Percentiles rank a stretch among this genome's conserved stretches.
Evolutionary conservation across 2,888 invertebrate genomes (phyloP).

Genomic region (Papilio elwesi): DNA sequence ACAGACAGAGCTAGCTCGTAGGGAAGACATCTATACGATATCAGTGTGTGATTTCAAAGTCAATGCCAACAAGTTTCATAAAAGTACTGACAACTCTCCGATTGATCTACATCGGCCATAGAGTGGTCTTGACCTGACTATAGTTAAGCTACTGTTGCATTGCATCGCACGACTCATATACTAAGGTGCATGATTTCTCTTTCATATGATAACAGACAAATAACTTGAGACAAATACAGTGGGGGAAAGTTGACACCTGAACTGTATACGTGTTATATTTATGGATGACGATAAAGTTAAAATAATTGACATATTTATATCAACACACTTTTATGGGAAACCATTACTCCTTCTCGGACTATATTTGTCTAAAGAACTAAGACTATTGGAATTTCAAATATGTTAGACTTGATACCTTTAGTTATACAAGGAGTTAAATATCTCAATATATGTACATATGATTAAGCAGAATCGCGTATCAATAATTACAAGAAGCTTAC

Average conservation of each 20-base stretch:
- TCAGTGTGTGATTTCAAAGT: not conserved
- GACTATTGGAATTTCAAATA: not conserved
- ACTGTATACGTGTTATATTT: too few species aligned
- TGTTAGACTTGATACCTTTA: not conserved
- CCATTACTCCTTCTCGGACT: not conserved
- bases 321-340: constrained; percentile 8
- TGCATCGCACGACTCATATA: not conserved
- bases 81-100: not conserved
- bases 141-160: not conserved
- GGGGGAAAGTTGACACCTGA: too few species aligned
- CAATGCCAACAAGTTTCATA: constrained; percentile 9
- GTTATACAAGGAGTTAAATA: not conserved
- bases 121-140: not conserved
- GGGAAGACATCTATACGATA: not conserved
- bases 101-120: not conserved
- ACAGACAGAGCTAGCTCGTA: not conserved
- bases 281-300: too few species aligned
- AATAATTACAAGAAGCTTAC: not conserved
- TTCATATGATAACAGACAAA: not conserved
- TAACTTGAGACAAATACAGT: too few species aligned
- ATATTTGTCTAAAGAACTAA: not conserved
- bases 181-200: not conserved
- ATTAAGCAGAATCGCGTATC: not conserved
- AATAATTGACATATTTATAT: not conserved
- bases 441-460: not conserved